phyloP scores from a whole-genome alignment of 2,113 vertebrate species.

The Nothoprocta perdicaria region DNA sequence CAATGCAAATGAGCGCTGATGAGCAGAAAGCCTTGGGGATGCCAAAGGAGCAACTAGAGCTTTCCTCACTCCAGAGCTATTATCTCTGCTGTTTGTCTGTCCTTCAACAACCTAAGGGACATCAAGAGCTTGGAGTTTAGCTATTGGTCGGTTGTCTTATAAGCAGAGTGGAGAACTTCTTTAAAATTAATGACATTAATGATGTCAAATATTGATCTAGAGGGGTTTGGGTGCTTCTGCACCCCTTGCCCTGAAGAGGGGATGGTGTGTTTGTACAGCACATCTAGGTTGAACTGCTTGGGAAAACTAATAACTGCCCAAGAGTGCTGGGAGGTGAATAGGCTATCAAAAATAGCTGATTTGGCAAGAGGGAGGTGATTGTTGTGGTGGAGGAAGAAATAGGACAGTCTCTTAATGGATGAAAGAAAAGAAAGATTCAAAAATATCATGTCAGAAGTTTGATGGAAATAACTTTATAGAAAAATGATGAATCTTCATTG shows the following conservation, averaged over 20 bases:
- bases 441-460: neutral
- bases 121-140: neutral
- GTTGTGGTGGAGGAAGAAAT: neutral
- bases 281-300: neutral
- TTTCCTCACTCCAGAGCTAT: neutral
- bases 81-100: neutral
- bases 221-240: neutral
- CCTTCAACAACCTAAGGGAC: neutral
- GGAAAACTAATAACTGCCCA: neutral
- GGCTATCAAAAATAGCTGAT: neutral
- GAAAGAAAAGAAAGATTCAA: neutral
- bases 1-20: neutral
- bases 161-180: neutral
- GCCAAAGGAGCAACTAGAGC: neutral
- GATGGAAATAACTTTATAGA: neutral
- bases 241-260: neutral
- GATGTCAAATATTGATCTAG: neutral
- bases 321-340: neutral
- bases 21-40: neutral
- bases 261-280: neutral
- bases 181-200: neutral
- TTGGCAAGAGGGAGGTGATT: neutral
- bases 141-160: rapidly evolving
- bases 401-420: neutral
- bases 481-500: neutral